A percentile compares a stretch with the other conserved stretches of the same genome.
Conservation (phyloP, 2,888 invertebrate genomes). For the Cephus spinipes region DNA sequence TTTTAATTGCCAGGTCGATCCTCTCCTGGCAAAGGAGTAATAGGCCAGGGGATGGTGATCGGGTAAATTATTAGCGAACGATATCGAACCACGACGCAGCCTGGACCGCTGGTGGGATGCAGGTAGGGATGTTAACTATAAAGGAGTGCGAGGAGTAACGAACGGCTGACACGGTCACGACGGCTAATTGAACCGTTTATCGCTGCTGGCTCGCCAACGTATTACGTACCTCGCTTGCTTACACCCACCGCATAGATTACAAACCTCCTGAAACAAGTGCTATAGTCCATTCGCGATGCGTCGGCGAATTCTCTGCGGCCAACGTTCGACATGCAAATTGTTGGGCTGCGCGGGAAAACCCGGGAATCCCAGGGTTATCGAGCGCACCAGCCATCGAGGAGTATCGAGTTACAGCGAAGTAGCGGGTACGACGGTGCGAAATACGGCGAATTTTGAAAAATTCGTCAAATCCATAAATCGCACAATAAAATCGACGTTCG, state of each 20-base stretch:
- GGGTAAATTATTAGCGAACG: slow-evolving; percentile 31
- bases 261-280: not conserved
- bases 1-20: slow-evolving; percentile 35
- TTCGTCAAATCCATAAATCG: not conserved
- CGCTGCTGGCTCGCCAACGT: slow-evolving; percentile 32
- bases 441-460: not conserved
- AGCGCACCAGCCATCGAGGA: not conserved
- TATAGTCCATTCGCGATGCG: slow-evolving; percentile 4
- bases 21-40: slow-evolving; percentile 33
- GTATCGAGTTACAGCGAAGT: not conserved
- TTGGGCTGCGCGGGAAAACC: not conserved
- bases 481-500: not conserved
- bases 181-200: slow-evolving; percentile 48
- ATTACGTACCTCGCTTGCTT: slow-evolving; percentile 33
- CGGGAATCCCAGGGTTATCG: not conserved
- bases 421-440: not conserved
- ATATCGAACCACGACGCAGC: slow-evolving; percentile 25
- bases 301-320: not conserved
- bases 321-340: not conserved
- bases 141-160: slow-evolving; percentile 26
- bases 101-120: slow-evolving; percentile 17
- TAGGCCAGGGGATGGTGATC: not conserved
- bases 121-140: slow-evolving; percentile 4
- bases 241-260: slow-evolving; percentile 18
- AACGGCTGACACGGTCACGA: slow-evolving; percentile 45